Conservation (phyloP, 2,113 vertebrate species). For the Pseudonaja textilis region DNA sequence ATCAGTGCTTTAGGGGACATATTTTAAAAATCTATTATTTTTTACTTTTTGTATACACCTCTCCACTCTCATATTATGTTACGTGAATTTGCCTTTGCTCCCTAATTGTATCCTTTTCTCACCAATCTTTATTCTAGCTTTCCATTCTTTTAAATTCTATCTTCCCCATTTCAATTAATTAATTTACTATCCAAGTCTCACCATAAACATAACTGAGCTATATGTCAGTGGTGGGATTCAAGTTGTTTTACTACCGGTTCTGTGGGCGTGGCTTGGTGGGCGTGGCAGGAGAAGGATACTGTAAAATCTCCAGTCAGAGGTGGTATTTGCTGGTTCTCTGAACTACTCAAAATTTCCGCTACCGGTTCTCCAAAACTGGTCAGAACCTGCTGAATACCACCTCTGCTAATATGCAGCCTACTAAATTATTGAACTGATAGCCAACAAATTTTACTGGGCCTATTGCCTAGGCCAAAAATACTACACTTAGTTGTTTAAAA, state of each 20-base stretch:
- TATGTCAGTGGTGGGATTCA: background rate
- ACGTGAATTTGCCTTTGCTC: background rate
- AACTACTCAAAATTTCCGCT: too few species aligned
- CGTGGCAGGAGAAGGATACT: too few species aligned
- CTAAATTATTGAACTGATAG: background rate
- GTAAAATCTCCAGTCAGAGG: too few species aligned
- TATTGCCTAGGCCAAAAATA: background rate
- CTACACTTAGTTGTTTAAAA: background rate
- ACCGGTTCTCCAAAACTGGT: too few species aligned
- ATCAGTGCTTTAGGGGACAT: background rate
- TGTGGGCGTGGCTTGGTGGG: too few species aligned
- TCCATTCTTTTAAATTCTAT: background rate
- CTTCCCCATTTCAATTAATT: background rate
- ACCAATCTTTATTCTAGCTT: background rate
- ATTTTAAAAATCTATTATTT: background rate
- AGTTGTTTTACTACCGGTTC: too few species aligned
- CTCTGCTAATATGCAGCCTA: too few species aligned
- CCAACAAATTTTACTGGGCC: background rate
- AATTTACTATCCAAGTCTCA: background rate
- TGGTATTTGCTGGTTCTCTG: too few species aligned
- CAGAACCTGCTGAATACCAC: too few species aligned
- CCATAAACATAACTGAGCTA: background rate
- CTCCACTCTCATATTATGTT: background rate
- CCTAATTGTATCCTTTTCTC: background rate
- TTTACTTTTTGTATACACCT: background rate